Evolutionary conservation across 2,888 invertebrate species (phyloP), one percentile per base, ranked within the genome.

Genomic region (Tetranychus piercei): DNA sequence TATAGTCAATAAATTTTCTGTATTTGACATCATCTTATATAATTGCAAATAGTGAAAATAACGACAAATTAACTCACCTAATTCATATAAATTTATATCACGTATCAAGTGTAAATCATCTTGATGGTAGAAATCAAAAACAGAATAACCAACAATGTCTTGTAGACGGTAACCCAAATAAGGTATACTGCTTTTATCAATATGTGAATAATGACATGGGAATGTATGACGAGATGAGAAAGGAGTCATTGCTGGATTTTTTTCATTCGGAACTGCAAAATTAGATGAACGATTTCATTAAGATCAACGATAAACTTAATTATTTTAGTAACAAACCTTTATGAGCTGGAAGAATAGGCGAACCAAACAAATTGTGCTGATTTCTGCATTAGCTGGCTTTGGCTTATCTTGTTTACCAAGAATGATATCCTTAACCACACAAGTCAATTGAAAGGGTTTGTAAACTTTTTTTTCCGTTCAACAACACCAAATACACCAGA

Each of bases 101-200:
- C 89, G 88, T 77, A 95, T 83, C 79, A 88, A 87, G 0, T 86
- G 84, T 80, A 94, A 84, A 82, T 96, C 95, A 77, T 91, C 91
- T 0, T 91, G 89, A 82, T 94, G 94, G 82, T 92, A 94, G 80
- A 92, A 88, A 78, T 89, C 88, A 81, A 94, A 87, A 11, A 92
- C 87, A 34, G 91, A 90, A 79, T 87, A 88, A 1, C 91, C 90
- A 67, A 89, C 84, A 80, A 95, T 86, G 80, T 95, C 94, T 82
- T 94, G 94, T 0, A 95, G 94, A 75, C 94, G 83, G 82, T 90
- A 94, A 0, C 95, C 95, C 77, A 94, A 86, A 80, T 90, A 89
- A 11, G 89, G 87, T 0, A 93, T 90, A 1, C 90, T 88, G 72
- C 90, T 90, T 5, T 87, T 86, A 81, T 92, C 92, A 4, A 93